phyloP scores from a whole-genome alignment of 2,113 vertebrate genomes.

The Hiodon tergisus region DNA sequence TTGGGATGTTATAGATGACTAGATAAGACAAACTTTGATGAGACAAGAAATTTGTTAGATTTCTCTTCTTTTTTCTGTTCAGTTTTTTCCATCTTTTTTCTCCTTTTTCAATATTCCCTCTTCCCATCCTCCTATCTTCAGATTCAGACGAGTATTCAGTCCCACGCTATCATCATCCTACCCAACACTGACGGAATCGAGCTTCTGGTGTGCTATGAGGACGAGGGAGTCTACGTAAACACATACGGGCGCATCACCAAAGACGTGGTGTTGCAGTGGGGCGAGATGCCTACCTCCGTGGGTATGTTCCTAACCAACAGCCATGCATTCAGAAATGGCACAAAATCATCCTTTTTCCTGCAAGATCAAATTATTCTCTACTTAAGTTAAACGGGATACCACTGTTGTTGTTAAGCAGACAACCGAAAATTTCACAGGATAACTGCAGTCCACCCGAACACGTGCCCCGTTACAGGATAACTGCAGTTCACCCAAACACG shows the following conservation, averaged over 20 bases:
- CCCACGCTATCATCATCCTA: conserved; percentile 96
- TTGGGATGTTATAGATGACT: no score
- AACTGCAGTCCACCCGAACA: no score
- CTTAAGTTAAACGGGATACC: no score
- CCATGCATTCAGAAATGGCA: background rate
- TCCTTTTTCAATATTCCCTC: background rate
- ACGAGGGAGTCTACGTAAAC: conserved; percentile 97
- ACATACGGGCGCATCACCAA: conserved; percentile 97
- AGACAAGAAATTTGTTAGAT: background rate
- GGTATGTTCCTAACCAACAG: conserved; percentile 61
- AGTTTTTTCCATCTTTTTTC: background rate
- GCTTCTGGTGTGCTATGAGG: conserved; percentile 96
- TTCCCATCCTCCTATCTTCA: conserved; percentile 38
- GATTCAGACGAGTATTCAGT: conserved; percentile 94
- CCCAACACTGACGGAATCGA: conserved; percentile 97
- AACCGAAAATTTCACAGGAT: no score
- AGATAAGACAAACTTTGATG: no score
- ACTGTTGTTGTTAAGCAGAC: no score
- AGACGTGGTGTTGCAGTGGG: conserved; percentile 98
- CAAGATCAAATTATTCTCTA: no score
- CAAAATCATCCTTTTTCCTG: no score
- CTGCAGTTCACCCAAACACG: no score
- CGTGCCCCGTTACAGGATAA: no score
- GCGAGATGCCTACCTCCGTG: conserved; percentile 98
- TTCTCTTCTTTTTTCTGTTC: background rate